These are phyloP conservation scores for Prunella strophiata DNA, from an alignment of 2,797 vertebrate species.

Conservation along the genomic window DNA sequence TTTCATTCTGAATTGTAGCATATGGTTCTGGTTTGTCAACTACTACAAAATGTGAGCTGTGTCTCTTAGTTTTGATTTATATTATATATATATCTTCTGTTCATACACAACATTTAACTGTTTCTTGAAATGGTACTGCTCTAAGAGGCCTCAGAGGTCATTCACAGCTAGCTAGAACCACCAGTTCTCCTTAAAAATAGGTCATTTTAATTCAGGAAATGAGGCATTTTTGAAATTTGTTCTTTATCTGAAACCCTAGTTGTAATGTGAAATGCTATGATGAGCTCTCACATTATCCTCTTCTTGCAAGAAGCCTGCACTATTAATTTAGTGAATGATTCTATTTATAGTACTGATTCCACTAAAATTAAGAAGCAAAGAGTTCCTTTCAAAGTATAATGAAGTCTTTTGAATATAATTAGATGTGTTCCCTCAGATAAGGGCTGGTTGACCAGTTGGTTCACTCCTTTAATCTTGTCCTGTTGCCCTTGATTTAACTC, in stretches of 20 bases:
- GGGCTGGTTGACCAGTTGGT: neutral
- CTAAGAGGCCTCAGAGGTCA: neutral
- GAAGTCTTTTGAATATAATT: neutral
- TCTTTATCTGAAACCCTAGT: neutral
- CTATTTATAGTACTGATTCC: neutral
- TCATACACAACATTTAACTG: neutral
- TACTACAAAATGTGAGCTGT: neutral
- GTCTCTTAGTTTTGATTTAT: neutral
- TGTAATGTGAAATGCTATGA: neutral
- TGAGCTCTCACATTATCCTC: neutral
- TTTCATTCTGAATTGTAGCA: slow-evolving; percentile 42
- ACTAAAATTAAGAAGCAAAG: neutral
- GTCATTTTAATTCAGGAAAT: neutral
- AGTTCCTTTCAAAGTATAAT: neutral
- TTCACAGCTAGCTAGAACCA: neutral
- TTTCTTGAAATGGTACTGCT: neutral
- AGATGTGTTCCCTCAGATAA: neutral
- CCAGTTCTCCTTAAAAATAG: neutral
- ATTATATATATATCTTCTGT: neutral
- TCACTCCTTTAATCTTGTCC: neutral
- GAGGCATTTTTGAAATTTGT: neutral
- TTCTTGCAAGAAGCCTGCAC: neutral
- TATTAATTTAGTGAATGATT: neutral
- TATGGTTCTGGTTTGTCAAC: slow-evolving; percentile 45
- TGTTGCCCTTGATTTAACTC: neutral